phyloP scores from a whole-genome alignment of 1,140 invertebrate species.

The Zaprionus capensis region DNA sequence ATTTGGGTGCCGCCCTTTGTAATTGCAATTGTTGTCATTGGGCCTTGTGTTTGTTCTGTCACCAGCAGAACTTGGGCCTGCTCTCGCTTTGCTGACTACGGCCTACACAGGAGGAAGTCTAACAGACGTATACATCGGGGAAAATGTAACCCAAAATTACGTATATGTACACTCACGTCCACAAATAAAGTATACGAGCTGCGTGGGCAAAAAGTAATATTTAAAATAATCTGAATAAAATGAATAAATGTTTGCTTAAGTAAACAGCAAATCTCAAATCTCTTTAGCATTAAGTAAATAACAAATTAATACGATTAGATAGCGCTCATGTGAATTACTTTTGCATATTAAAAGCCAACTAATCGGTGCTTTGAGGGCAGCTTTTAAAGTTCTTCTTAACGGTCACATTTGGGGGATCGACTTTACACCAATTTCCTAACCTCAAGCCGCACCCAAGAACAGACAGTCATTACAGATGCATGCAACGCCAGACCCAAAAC shows the following conservation, averaged over 20 bases:
- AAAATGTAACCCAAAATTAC: neutral
- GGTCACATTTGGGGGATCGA: constrained; percentile 5
- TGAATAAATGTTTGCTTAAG: neutral
- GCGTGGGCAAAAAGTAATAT: neutral
- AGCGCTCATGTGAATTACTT: neutral
- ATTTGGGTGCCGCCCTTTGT: neutral
- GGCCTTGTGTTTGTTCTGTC: constrained; percentile 12
- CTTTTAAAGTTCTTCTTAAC: neutral
- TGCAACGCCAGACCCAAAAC: constrained; percentile 19
- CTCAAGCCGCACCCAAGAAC: neutral
- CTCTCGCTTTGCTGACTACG: neutral
- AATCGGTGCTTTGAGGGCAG: neutral
- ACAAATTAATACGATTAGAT: neutral
- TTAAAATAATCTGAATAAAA: neutral
- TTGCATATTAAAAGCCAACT: neutral
- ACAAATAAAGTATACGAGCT: constrained; percentile 27
- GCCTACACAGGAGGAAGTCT: neutral
- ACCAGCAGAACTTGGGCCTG: constrained; percentile 5
- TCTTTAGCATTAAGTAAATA: neutral
- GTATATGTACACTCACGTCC: constrained; percentile 18
- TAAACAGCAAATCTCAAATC: neutral
- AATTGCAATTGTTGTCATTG: constrained; percentile 21
- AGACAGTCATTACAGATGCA: constrained; percentile 37
- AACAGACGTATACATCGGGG: neutral
- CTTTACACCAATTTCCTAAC: constrained; percentile 4